phyloP scores from a whole-genome alignment of 2,888 invertebrate genomes.

The Himalopsyche anomala region DNA sequence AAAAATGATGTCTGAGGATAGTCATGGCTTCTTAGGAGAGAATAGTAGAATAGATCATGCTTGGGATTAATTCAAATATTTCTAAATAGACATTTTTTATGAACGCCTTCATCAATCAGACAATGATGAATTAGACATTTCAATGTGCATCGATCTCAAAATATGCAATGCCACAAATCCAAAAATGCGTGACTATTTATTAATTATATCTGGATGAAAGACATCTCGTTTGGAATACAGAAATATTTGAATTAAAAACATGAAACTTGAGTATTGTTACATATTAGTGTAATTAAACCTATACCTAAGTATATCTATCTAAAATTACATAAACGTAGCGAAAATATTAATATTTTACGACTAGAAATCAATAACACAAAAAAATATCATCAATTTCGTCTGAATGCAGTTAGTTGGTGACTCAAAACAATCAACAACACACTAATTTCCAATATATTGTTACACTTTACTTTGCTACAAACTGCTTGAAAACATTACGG shows the following conservation, averaged over 20 bases:
- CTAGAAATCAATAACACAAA: conserved; percentile 64
- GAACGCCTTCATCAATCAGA: too few species aligned
- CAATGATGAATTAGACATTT: too few species aligned
- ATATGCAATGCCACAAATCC: too few species aligned
- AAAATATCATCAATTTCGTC: conserved; percentile 63
- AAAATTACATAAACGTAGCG: conserved; percentile 50
- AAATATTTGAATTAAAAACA: conserved; percentile 21
- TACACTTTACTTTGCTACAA: not conserved
- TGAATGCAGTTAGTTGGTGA: conserved; percentile 9
- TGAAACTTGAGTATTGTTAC: not conserved
- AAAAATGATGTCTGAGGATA: conserved; percentile 28
- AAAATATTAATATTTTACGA: conserved; percentile 55
- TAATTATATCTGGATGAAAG: too few species aligned
- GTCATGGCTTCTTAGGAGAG: conserved; percentile 16
- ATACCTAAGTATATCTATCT: conserved; percentile 52
- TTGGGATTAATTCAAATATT: conserved; percentile 23
- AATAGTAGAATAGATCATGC: not conserved
- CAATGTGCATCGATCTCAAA: too few species aligned
- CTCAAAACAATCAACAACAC: conserved; percentile 2
- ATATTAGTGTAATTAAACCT: conserved; percentile 46
- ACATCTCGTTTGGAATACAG: not conserved
- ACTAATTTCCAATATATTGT: conserved; percentile 44
- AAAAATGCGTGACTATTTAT: too few species aligned
- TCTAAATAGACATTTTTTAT: not conserved
- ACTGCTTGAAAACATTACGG: conserved; percentile 37